Evolutionary conservation across 2,888 invertebrate genomes (phyloP).

Genomic region (Bedellia somnulentella): DNA sequence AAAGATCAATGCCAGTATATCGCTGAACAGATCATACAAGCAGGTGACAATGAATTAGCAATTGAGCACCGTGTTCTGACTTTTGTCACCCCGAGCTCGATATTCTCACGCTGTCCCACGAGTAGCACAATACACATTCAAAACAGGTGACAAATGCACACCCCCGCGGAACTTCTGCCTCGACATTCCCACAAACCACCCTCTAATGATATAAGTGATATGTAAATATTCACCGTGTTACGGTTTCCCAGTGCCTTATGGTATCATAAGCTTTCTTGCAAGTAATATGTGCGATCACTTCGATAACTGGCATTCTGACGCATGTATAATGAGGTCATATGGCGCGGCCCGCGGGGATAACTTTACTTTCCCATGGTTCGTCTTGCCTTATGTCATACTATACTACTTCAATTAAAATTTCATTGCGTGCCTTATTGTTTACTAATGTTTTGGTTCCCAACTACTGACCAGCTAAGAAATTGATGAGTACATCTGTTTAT

Average conservation of each 20-base stretch:
- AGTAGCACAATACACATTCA: background rate
- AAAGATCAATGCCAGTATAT: too few relatives aligned
- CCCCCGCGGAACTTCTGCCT: conserved; percentile 1
- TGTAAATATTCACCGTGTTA: too few relatives aligned
- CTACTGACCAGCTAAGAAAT: background rate
- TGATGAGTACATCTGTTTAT: too few relatives aligned
- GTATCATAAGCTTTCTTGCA: conserved; percentile 39
- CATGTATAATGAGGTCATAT: conserved; percentile 46
- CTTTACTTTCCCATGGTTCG: conserved; percentile 32
- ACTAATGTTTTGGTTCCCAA: background rate
- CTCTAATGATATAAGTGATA: background rate
- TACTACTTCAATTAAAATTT: conserved; percentile 4
- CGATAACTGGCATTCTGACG: conserved; percentile 34
- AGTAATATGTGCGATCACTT: conserved; percentile 49
- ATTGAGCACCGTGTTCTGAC: too few relatives aligned
- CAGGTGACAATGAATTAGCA: too few relatives aligned
- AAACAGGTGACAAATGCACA: conserved; percentile 5
- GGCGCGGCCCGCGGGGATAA: too few relatives aligned
- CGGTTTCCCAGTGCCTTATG: conserved; percentile 40
- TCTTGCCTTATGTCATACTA: conserved; percentile 10
- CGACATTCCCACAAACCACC: conserved; percentile 3
- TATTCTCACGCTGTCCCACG: conserved; percentile 13
- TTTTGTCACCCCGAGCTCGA: too few relatives aligned
- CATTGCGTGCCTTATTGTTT: background rate
- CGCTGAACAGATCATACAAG: too few relatives aligned